Percentiles rank a stretch among this genome's conserved stretches.
Evolutionary conservation across 1,140 invertebrate genomes (phyloP).

Genomic region (Diabrotica virgifera): DNA sequence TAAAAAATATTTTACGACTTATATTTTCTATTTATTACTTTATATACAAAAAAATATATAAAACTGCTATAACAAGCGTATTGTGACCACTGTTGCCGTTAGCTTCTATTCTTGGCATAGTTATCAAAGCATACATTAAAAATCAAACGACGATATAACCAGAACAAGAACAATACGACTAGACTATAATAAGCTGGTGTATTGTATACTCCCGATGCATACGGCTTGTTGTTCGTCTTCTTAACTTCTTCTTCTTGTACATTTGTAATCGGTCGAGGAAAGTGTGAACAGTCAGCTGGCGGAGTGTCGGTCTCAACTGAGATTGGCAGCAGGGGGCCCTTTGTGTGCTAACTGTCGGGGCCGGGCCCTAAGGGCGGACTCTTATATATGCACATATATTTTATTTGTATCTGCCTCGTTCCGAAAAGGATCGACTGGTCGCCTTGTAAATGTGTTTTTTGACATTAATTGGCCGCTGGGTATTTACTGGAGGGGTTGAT

Average conservation of each 20-base stretch:
- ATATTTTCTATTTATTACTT: too few species aligned
- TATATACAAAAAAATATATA: too few species aligned
- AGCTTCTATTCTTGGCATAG: too few species aligned
- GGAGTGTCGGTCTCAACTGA: slow-evolving; percentile 23
- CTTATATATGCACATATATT: slow-evolving; percentile 38
- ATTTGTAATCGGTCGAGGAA: slow-evolving; percentile 22
- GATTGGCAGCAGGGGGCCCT: slow-evolving; percentile 35
- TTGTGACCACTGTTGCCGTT: too few species aligned
- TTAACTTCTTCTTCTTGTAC: slow-evolving; percentile 10
- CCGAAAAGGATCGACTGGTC: background rate
- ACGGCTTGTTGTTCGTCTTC: background rate
- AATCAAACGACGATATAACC: too few species aligned
- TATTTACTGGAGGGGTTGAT: background rate
- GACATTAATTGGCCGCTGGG: background rate
- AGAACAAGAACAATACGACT: too few species aligned
- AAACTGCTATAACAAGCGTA: too few species aligned
- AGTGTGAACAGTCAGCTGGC: slow-evolving; percentile 39
- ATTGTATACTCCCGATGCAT: background rate
- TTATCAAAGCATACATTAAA: too few species aligned
- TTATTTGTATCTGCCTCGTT: slow-evolving; percentile 14
- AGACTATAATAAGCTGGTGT: too few species aligned
- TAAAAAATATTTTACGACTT: too few species aligned
- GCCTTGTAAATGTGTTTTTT: background rate
- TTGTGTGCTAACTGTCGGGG: slow-evolving; percentile 39
- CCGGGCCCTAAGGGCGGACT: slow-evolving; percentile 36